Conservation (phyloP, 2,113 vertebrate genomes). For the Microtus ochrogaster region DNA sequence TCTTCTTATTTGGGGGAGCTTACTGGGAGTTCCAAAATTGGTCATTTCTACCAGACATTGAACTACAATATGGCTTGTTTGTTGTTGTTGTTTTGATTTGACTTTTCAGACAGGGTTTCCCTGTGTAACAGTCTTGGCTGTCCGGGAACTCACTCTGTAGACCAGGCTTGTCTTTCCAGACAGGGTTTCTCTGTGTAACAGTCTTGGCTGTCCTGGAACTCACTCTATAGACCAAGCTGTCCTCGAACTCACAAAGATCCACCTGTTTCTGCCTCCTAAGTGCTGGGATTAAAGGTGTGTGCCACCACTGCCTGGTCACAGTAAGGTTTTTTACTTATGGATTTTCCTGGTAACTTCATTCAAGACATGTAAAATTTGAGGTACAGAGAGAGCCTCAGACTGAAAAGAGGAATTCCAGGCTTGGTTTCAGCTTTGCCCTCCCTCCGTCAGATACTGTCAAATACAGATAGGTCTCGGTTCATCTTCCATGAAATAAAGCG, state of each 20-base stretch:
- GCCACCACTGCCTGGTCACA: too few relatives aligned
- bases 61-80: conserved; percentile 48
- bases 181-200: too few relatives aligned
- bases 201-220: too few relatives aligned
- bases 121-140: too few relatives aligned
- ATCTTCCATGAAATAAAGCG: background rate
- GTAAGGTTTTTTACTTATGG: conserved; percentile 67
- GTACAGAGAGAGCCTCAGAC: background rate
- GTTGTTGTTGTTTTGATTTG: too few relatives aligned
- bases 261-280: too few relatives aligned
- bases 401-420: background rate
- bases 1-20: conserved; percentile 58
- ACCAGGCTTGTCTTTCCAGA: too few relatives aligned
- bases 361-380: background rate
- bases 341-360: conserved; percentile 57
- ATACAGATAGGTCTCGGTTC: background rate
- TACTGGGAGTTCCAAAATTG: conserved; percentile 42
- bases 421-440: background rate
- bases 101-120: too few relatives aligned
- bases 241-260: too few relatives aligned
- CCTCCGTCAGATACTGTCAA: background rate
- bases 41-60: conserved; percentile 53
- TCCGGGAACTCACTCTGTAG: too few relatives aligned
- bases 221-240: too few relatives aligned
- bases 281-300: too few relatives aligned